Base-by-base conservation (phyloP, 2,888 invertebrate species). In the Ypsolopha sequella region DNA sequence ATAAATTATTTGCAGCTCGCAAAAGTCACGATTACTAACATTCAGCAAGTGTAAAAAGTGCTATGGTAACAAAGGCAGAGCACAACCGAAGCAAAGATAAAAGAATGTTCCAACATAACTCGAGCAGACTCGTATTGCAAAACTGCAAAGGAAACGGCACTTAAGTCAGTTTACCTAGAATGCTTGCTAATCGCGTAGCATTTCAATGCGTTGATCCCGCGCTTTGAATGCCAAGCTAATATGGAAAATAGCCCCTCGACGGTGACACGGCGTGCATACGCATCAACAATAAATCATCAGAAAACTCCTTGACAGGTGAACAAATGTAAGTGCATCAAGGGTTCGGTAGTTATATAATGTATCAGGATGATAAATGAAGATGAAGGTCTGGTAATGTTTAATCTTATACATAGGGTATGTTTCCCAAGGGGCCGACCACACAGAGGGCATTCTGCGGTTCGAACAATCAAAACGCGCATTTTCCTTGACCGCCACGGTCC, bases 161-260 rank as follows among this genome's bases (percentile, higher is more conserved):
- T 58, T 56, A 60, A 59, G 57, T 55, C 58, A 55, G 62, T 66
- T 62, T 61, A 60, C 58, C 56, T 60, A 63, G 62, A 62, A 63
- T 64, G 62, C 54, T 55, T 51, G 55, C 54, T 59, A 55, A 56
- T 57, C 58, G 56, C 55, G 52, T 53, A 52, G 60, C 59, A 64
- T 64, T 60, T 60, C 57, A 64, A 66, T 67, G 60, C 55, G 57
- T 55, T 56, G 56, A 58, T 60, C 56, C 56, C 63, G 58, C 60
- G 64, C 59, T 58, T 58, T 54, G 68, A 64, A 73, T 75, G 63
- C 65, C 64, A 62, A 66, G 56, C 51, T 55, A 51, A 54, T 49
- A 55, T 55, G 56, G 53, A 59, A 60, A 60, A 60, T 62, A 59
- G 24, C 24, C 24, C 24, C 4, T 24, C 24, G 24, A 4, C 24